These are phyloP conservation scores for Pandemis cinnamomeana DNA, from an alignment of 2,888 invertebrate genomes.

Conservation along the genomic window DNA sequence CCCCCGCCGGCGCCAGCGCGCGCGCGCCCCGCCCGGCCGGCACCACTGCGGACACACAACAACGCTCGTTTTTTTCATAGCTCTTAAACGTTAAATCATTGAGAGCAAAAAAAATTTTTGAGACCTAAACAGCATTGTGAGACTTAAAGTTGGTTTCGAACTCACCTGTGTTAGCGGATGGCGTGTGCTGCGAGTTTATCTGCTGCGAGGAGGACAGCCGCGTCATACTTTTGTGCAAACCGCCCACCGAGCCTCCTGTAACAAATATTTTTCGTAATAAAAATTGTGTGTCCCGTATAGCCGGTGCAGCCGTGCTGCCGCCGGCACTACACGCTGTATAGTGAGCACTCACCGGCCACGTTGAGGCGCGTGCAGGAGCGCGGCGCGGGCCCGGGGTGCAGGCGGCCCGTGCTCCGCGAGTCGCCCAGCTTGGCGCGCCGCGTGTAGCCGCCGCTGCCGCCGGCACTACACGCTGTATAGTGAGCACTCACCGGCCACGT, in stretches of 20 bases:
- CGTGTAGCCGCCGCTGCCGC: constrained; percentile 75
- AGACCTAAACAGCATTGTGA: too few species aligned
- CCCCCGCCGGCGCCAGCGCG: constrained; percentile 76
- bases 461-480: not conserved
- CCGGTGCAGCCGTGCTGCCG: too few species aligned
- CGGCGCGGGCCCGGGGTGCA: constrained; percentile 89
- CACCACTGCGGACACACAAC: constrained; percentile 1
- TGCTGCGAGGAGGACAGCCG: constrained; percentile 91
- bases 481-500: too few species aligned
- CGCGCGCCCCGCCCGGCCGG: constrained; percentile 7
- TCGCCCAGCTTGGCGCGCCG: constrained; percentile 88
- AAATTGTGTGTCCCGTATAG: too few species aligned
- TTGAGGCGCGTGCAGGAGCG: constrained; percentile 92
- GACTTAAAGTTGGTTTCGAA: not conserved
- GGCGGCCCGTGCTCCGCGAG: constrained; percentile 89
- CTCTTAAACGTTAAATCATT: too few species aligned
- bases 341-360: constrained; percentile 82
- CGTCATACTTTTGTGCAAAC: constrained; percentile 93
- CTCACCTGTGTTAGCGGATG: constrained; percentile 58
- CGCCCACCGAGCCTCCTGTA: constrained; percentile 89
- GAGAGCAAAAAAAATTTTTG: not conserved
- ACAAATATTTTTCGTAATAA: not conserved
- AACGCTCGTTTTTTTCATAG: too few species aligned
- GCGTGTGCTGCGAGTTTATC: constrained; percentile 85
- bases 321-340: not conserved